Percentiles rank a stretch among this genome's conserved stretches.
Evolutionary conservation across 2,113 vertebrate species (phyloP).

Genomic region (western clawed frog (Xenopus tropicalis)): UCB_Xtro_10.0 CM004446.2:10226501-10227000

Average conservation of each 20-base stretch:
- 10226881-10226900: too few species aligned
- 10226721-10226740: not conserved
- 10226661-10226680: not conserved
- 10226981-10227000: too few species aligned
- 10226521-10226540: not conserved
- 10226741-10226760: not conserved
- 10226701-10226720: not conserved
- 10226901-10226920: too few species aligned
- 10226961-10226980: too few species aligned
- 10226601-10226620: slow-evolving; percentile 21
- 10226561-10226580: not conserved
- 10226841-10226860: too few species aligned
- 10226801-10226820: too few species aligned
- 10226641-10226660: not conserved
- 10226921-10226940: too few species aligned
- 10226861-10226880: too few species aligned
- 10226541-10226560: slow-evolving; percentile 6
- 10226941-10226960: too few species aligned
- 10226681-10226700: not conserved
- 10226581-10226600: slow-evolving; percentile 4
- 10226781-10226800: not conserved
- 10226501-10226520: too few species aligned
- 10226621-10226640: slow-evolving; percentile 29
- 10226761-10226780: not conserved
- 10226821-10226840: too few species aligned